Evolutionary conservation across 2,888 invertebrate species (phyloP).

Genomic region (Papilio protenor): DNA sequence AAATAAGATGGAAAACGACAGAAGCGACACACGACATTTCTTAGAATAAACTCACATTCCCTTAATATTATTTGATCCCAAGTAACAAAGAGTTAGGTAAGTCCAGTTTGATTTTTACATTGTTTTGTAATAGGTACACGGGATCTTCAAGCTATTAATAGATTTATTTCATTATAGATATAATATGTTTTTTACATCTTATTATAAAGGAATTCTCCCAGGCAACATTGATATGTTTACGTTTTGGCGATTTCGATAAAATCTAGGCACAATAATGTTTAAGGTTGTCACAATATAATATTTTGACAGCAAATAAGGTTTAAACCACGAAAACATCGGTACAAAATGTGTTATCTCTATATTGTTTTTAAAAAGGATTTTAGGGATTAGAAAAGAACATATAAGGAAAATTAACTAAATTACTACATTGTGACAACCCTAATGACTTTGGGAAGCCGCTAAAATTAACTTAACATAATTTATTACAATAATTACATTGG

Average conservation of each 20-base stretch:
- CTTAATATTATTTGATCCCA: slow-evolving; percentile 53
- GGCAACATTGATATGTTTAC: slow-evolving; percentile 71
- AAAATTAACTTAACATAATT: slow-evolving; percentile 19
- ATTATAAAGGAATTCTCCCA: slow-evolving; percentile 51
- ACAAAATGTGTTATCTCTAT: neutral
- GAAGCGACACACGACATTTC: slow-evolving; percentile 21
- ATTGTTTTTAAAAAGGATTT: neutral
- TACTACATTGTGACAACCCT: slow-evolving; percentile 14
- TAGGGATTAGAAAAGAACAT: neutral
- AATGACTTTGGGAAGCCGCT: slow-evolving; percentile 11
- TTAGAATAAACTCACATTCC: slow-evolving; percentile 39
- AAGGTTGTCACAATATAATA: slow-evolving; percentile 44
- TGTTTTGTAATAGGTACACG: slow-evolving; percentile 22
- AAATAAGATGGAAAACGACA: slow-evolving; percentile 15
- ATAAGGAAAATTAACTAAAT: neutral
- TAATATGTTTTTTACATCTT: slow-evolving; percentile 7
- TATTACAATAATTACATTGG: slow-evolving; percentile 4
- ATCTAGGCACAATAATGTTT: slow-evolving; percentile 75
- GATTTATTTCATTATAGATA: slow-evolving; percentile 23
- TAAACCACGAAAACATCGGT: neutral
- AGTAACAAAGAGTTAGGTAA: slow-evolving; percentile 47
- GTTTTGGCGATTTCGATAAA: slow-evolving; percentile 70
- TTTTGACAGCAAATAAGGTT: neutral
- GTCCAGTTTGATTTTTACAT: slow-evolving; percentile 15
- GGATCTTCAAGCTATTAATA: slow-evolving; percentile 25